Base-by-base conservation (phyloP, 2,113 vertebrate genomes). In the Pipra filicauda region DNA sequence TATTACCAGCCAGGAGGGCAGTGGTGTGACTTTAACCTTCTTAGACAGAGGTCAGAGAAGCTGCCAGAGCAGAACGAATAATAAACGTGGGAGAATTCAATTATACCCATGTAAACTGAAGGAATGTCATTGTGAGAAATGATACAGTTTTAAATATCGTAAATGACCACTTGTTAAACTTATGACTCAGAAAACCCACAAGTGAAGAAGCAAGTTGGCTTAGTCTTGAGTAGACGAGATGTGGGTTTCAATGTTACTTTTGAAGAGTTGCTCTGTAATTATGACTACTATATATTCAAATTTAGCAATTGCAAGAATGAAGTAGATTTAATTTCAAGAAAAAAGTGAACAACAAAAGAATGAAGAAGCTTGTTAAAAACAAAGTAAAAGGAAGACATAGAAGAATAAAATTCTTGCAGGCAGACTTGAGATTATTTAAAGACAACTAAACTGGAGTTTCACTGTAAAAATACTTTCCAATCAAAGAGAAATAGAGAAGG, bases 121-220 rank as follows among this genome's bases (percentile, higher is more conserved):
- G 58, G 64, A 88, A 88, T 88, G 82, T 57, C n/a, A 90, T 65
- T 67, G 70, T 88, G 41, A 94, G 78, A 87, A 89, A 93, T 76
- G 15, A 88, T 52, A 82, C 3, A 83, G 90, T 90, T 95, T 94
- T 97, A 97, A 95, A 95, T 96, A 93, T 88, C 66, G 33, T n/a
- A 44, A 95, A 91, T 79, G 85, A 69, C 82, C 64, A 73, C 66
- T 93, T 82, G 78, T 91, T 93, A 88, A 76, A 93, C 64, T 88
- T 69, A 12, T 72, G 76, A 54, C 85, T 86, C 88, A 92, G 85
- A 79, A 94, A 97, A 95, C n/a, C 92, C 92, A 90, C 88, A 96
- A 93, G 62, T 12, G 58, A 90, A 88, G 75, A 69, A 90, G 27
- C 15, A 89, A 64, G 88, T 92, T 95, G 64, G 67, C 72, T 88